phyloP scores from a whole-genome alignment of 2,888 invertebrate genomes.

The Apodemia zela region DNA sequence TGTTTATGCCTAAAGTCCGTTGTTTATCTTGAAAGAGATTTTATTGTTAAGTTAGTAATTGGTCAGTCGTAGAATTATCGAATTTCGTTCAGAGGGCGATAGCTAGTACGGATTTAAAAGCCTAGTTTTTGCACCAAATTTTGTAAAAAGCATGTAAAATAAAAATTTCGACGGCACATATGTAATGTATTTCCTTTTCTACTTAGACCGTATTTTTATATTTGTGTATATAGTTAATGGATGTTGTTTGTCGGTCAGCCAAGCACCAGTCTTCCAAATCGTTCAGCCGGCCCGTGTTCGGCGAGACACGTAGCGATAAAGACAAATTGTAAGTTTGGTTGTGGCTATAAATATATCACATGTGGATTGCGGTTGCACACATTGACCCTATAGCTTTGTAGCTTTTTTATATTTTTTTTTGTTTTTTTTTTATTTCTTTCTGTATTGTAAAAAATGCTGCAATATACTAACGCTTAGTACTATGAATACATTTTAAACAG shows the following conservation, averaged over 20 bases:
- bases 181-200: too few species aligned
- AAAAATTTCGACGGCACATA: too few species aligned
- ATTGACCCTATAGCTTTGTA: constrained; percentile 8
- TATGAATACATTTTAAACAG: too few species aligned
- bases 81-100: too few species aligned
- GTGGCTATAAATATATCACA: constrained; percentile 20
- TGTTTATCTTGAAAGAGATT: too few species aligned
- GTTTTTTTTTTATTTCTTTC: not conserved
- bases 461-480: not conserved
- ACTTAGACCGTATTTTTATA: not conserved
- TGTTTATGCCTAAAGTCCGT: too few species aligned
- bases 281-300: constrained; percentile 44
- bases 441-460: not conserved
- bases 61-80: too few species aligned
- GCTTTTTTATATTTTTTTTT: not conserved
- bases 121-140: too few species aligned
- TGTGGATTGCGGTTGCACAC: constrained; percentile 15
- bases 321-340: constrained; percentile 65
- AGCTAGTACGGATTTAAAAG: too few species aligned
- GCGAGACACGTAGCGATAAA: constrained; percentile 46
- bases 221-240: constrained; percentile 28
- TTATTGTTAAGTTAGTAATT: too few species aligned
- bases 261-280: constrained; percentile 59
- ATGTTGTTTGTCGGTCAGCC: constrained; percentile 39
- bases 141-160: too few species aligned